These are phyloP conservation scores for Sceloporus undulatus DNA, from an alignment of 2,113 vertebrate genomes.

Conservation along the genomic window DNA sequence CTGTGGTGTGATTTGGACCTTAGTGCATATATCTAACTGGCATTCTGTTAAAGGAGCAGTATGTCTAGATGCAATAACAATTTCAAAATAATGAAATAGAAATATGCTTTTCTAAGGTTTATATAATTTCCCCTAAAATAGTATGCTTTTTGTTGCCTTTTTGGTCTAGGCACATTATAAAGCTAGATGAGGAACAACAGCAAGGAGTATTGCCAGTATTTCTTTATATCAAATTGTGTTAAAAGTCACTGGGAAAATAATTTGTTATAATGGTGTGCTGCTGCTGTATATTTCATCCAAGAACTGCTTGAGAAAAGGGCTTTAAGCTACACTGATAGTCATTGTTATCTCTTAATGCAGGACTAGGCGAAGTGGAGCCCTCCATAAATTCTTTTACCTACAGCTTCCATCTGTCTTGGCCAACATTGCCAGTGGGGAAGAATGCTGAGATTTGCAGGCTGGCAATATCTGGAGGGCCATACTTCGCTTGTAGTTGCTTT, in stretches of 20 bases:
- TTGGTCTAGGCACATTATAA: constrained; percentile 49
- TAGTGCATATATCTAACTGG: neutral
- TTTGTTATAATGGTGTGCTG: neutral
- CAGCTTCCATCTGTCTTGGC: no score
- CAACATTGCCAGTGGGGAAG: no score
- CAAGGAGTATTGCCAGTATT: constrained; percentile 21
- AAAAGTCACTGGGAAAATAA: neutral
- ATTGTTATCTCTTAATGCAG: neutral
- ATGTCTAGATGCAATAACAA: neutral
- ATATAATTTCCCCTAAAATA: constrained; percentile 43
- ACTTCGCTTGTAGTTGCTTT: neutral
- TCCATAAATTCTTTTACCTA: no score
- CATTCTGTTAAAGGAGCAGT: constrained; percentile 6
- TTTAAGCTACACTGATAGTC: neutral
- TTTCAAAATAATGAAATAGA: constrained; percentile 9
- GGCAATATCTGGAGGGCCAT: neutral
- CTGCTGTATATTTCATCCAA: neutral
- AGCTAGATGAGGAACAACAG: neutral
- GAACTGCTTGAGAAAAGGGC: neutral
- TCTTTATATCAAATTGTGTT: constrained; percentile 37
- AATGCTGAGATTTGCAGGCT: neutral
- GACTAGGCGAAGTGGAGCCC: no score
- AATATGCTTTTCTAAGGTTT: constrained; percentile 34
- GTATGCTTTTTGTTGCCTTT: neutral
- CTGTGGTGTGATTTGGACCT: no score